Base-by-base conservation (phyloP, 1,140 invertebrate species). In the Bombus terrestris region DNA sequence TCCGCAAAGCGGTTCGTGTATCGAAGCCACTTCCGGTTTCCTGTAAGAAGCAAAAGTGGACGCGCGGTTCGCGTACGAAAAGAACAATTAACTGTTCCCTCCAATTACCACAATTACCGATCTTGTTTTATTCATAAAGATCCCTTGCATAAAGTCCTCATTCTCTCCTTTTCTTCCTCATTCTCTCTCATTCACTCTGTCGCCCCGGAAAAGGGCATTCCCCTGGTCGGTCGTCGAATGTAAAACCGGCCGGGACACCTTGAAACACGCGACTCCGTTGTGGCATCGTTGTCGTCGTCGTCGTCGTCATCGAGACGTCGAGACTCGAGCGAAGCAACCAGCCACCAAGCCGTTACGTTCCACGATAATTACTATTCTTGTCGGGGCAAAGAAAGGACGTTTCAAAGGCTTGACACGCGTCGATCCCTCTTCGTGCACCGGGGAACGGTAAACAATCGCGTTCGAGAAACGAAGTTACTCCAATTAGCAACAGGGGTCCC, bases 391-490 rank as follows among this genome's bases (percentile, higher is more conserved):
- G 81, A 83, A 79, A 37, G 53, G 47, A 35, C 69, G 75, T 72
- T 72, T 84, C 66, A 79, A 84, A 83, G 64, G 69, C 25, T 43
- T 47, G 78, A 87, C 76, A 81, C 87, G 80, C 88, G 87, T 89
- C 88, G 69, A 75, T 86, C 84, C 80, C 78, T 66, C 57, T 62
- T 22, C 37, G 47, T 57, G 68, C 18, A 2, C 39, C 69, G 43
- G 66, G 41, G 68, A 76, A 83, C 88, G 80, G 85, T 89, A 89
- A 89, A 89, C 88, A 89, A 89, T 89, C 88, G 85, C 85, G 88
- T 79, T 89, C 77, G 87, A 89, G 84, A 68, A 83, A 74, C 89
- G 35, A 89, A 89, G 88, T 90, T 89, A 87, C 88, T 89, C 88
- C 89, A 90, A 90, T 90, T 90, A 90, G 88, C 78, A 83, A 76